A percentile compares a stretch with the other conserved stretches of the same genome.
Conservation (phyloP, 1,140 invertebrate species). For the Drosophila bocqueti region DNA sequence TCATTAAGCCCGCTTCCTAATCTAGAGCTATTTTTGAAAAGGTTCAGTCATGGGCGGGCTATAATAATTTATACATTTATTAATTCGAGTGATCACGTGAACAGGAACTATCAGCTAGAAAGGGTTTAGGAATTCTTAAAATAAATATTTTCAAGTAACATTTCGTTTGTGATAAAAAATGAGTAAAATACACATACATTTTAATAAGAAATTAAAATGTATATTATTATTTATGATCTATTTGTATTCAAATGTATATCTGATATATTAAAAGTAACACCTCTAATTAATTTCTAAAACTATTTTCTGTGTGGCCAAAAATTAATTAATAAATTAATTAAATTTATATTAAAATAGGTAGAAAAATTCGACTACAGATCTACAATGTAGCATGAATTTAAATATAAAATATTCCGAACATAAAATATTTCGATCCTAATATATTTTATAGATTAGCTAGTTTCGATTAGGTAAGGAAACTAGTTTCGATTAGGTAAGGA, state of each 20-base stretch:
- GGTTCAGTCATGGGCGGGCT: constrained; percentile 1
- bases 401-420: background rate
- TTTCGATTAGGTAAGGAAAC: background rate
- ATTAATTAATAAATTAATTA: background rate
- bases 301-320: too few relatives aligned
- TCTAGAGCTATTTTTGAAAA: constrained; percentile 19
- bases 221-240: background rate
- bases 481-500: background rate
- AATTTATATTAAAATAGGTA: background rate
- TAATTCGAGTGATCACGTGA: constrained; percentile 9
- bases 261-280: too few relatives aligned
- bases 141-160: too few relatives aligned
- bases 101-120: background rate
- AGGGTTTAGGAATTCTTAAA: background rate
- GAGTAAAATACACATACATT: background rate
- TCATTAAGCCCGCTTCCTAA: constrained; percentile 8
- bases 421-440: background rate
- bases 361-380: background rate
- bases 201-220: background rate
- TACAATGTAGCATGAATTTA: background rate
- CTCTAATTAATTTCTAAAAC: too few relatives aligned
- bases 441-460: background rate
- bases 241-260: too few relatives aligned
- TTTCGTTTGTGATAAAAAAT: background rate
- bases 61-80: background rate